Evolutionary conservation across 2,888 invertebrate genomes (phyloP).

Genomic region (Blomia tropicalis): DNA sequence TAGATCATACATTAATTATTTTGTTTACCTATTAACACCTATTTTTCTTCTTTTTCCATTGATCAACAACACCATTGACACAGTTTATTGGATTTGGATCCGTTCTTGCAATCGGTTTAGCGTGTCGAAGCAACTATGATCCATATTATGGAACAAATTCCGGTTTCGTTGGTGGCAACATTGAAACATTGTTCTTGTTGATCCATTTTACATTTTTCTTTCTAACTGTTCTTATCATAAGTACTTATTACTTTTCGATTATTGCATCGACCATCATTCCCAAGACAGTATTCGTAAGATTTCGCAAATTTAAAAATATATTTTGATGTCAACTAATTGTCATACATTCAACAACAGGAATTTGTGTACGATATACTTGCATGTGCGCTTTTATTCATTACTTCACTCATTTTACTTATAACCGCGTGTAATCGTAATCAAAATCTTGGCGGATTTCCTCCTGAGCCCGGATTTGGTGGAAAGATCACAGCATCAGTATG

Average conservation of each 20-base stretch:
- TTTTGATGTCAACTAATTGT: not conserved
- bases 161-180: conserved; percentile 7
- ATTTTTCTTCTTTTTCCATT: not conserved
- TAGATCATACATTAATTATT: not conserved
- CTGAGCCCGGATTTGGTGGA: conserved; percentile 12
- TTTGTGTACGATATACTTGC: conserved; percentile 6
- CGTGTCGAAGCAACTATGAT: conserved; percentile 10
- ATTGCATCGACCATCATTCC: conserved; percentile 13
- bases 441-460: conserved; percentile 4
- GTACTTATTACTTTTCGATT: conserved; percentile 8
- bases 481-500: not conserved
- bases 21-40: not conserved
- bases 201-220: not conserved
- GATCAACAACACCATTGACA: not conserved
- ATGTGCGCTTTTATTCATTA: not conserved
- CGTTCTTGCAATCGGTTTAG: not conserved
- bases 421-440: not conserved
- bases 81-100: not conserved
- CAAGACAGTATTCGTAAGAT: conserved; percentile 16
- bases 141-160: conserved; percentile 3
- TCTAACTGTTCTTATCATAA: not conserved
- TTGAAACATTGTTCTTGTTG: not conserved
- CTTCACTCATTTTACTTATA: not conserved
- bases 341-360: not conserved
- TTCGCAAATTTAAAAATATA: not conserved